Conservation (phyloP, 1,140 invertebrate species). For the Contarinia nasturtii region DNA sequence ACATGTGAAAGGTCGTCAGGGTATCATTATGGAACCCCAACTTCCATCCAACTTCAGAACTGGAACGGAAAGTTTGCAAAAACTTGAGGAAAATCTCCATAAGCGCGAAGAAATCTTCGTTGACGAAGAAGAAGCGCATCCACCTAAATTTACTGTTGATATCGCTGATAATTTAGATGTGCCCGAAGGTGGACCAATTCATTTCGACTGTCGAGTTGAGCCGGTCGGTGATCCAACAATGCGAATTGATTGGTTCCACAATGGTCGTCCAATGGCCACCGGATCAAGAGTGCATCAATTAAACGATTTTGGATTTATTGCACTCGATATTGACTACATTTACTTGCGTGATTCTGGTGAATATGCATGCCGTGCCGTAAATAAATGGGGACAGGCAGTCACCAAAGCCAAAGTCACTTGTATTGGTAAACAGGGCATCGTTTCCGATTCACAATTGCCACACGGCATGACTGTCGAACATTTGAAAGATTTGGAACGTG, state of each 20-base stretch:
- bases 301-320: conserved; percentile 85
- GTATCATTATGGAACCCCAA: conserved; percentile 80
- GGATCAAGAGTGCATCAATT: conserved; percentile 77
- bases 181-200: conserved; percentile 67
- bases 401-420: conserved; percentile 67
- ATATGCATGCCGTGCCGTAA: conserved; percentile 68
- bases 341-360: conserved; percentile 71
- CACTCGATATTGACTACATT: conserved; percentile 70
- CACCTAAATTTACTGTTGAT: conserved; percentile 68
- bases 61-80: conserved; percentile 76
- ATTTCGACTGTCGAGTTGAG: conserved; percentile 82
- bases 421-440: conserved; percentile 71
- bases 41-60: conserved; percentile 66
- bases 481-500: conserved; percentile 78
- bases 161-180: conserved; percentile 67
- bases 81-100: conserved; percentile 71
- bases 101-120: conserved; percentile 64
- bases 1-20: conserved; percentile 65
- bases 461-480: conserved; percentile 83
- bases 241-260: conserved; percentile 87
- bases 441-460: conserved; percentile 81
- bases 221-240: conserved; percentile 70
- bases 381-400: conserved; percentile 66
- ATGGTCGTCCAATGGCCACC: conserved; percentile 71
- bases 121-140: conserved; percentile 70